Percentiles rank a stretch among this genome's conserved stretches.
These are phyloP conservation scores for Clinocottus analis DNA, from an alignment of 2,113 vertebrate genomes.

Conservation along the genomic window DNA sequence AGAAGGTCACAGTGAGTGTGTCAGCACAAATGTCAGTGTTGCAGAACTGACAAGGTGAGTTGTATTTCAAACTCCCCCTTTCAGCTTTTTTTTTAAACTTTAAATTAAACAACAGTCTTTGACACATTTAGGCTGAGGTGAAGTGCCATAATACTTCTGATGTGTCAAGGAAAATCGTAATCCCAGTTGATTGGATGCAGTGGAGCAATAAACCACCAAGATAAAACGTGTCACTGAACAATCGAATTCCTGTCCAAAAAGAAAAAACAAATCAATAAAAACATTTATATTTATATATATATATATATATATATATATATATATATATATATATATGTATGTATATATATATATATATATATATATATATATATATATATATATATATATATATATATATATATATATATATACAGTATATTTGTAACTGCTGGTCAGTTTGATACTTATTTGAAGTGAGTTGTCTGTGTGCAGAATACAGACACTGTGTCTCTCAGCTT, in stretches of 20 bases:
- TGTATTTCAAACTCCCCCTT: slow-evolving; percentile 17
- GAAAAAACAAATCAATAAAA: slow-evolving; percentile 44
- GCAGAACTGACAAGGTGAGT: slow-evolving; percentile 7
- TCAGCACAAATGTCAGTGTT: slow-evolving; percentile 53
- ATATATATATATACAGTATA: slow-evolving; percentile 9
- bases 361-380: too few relatives aligned
- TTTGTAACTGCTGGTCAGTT: slow-evolving; percentile 2
- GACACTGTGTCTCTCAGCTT: slow-evolving; percentile 23
- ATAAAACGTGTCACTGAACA: slow-evolving; percentile 53
- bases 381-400: too few relatives aligned
- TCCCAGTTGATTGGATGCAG: slow-evolving; percentile 38
- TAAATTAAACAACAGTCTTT: slow-evolving; percentile 28
- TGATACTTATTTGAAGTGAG: slow-evolving; percentile 46
- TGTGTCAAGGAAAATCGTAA: slow-evolving; percentile 30
- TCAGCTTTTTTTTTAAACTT: slow-evolving; percentile 24
- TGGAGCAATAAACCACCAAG: slow-evolving; percentile 42
- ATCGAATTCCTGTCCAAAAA: slow-evolving; percentile 59
- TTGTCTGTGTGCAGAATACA: slow-evolving; percentile 10
- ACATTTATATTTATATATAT: too few relatives aligned
- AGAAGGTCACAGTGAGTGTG: slow-evolving; percentile 55
- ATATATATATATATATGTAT: too few relatives aligned
- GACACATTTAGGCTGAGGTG: slow-evolving; percentile 15
- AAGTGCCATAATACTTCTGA: background rate
- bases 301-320: too few relatives aligned
- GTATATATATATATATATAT: too few relatives aligned